Percentiles rank a stretch among this genome's conserved stretches.
Conservation (phyloP, 2,113 vertebrate genomes). For the Halcyon senegalensis region DNA sequence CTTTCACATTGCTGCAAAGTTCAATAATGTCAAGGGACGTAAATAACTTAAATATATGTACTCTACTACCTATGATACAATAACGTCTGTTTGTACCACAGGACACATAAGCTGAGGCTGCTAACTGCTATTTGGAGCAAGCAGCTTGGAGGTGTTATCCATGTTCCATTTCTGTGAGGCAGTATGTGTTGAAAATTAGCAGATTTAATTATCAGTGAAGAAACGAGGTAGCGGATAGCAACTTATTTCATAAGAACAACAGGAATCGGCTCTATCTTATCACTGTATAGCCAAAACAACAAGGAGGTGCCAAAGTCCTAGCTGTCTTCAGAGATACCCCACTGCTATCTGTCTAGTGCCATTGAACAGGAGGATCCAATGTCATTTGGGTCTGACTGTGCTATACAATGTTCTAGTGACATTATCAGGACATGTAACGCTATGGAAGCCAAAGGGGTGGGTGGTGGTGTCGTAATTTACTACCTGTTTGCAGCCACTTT, state of each 20-base stretch:
- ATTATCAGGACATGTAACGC: not conserved
- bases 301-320: not conserved
- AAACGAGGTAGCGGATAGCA: not conserved
- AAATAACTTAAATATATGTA: not conserved
- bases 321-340: not conserved
- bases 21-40: not conserved
- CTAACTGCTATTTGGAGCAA: not conserved
- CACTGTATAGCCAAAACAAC: constrained; percentile 51
- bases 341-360: not conserved
- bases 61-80: not conserved
- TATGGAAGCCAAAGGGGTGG: not conserved
- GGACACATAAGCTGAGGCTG: not conserved
- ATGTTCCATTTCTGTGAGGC: not conserved
- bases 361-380: not conserved
- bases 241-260: not conserved
- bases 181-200: not conserved
- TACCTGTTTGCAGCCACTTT: not conserved
- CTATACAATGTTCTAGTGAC: not conserved
- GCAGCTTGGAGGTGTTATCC: not conserved
- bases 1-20: not conserved
- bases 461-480: not conserved
- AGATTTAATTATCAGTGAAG: not conserved
- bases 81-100: not conserved
- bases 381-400: not conserved
- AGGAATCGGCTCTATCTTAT: not conserved